Conservation (phyloP, 2,888 invertebrate genomes). For the Plagodis dolabraria region DNA sequence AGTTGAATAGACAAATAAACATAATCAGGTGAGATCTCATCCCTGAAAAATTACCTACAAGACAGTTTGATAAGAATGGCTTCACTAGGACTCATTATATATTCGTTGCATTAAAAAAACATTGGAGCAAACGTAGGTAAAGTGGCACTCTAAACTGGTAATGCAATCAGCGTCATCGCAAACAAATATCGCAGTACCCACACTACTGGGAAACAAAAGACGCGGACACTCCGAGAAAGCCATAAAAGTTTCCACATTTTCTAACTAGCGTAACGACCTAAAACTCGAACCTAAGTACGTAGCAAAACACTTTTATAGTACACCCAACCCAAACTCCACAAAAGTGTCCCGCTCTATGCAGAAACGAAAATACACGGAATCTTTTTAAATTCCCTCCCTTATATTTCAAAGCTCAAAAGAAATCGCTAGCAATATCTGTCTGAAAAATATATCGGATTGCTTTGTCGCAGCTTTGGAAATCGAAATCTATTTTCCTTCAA, state of each 20-base stretch:
- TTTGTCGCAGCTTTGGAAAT: conserved; percentile 85
- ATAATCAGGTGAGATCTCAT: too few species aligned
- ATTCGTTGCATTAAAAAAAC: background rate
- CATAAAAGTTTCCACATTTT: conserved; percentile 44
- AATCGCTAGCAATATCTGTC: conserved; percentile 85
- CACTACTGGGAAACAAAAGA: conserved; percentile 30
- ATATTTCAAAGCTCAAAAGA: conserved; percentile 85
- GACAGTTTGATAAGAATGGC: too few species aligned
- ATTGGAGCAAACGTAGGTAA: background rate
- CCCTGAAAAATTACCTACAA: too few species aligned
- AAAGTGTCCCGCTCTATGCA: conserved; percentile 43
- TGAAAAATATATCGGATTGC: conserved; percentile 86
- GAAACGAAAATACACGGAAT: conserved; percentile 70
- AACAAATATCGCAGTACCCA: conserved; percentile 3
- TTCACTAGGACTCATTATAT: too few species aligned
- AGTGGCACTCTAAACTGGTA: too few species aligned
- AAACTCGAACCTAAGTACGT: conserved; percentile 36
- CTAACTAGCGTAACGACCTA: conserved; percentile 36
- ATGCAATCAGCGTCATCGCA: background rate
- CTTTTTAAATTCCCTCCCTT: conserved; percentile 78
- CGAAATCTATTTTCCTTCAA: conserved; percentile 86
- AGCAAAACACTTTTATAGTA: conserved; percentile 43
- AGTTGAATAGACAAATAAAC: too few species aligned
- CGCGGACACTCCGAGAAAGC: conserved; percentile 28
- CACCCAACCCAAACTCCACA: conserved; percentile 37